Percentiles rank a stretch among this genome's conserved stretches.
Conservation (phyloP, 2,888 invertebrate species). For the Metallyticus violacea region DNA sequence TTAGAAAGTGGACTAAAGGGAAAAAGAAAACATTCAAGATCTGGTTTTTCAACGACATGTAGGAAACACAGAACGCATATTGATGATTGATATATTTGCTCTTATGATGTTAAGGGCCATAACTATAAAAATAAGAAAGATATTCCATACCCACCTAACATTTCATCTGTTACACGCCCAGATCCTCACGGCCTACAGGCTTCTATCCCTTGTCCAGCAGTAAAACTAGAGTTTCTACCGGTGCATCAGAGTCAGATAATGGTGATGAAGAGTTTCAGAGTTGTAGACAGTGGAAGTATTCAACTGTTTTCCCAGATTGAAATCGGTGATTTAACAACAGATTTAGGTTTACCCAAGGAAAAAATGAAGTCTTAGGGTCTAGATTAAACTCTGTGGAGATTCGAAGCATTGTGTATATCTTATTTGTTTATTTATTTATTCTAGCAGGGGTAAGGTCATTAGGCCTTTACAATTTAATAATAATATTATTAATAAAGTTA, state of each 20-base stretch:
- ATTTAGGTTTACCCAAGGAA: background rate
- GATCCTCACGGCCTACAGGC: conserved; percentile 25
- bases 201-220: conserved; percentile 8
- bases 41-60: conserved; percentile 33
- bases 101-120: conserved; percentile 25
- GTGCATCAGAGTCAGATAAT: background rate
- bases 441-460: too few relatives aligned
- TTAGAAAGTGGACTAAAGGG: too few relatives aligned
- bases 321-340: too few relatives aligned
- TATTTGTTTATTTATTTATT: background rate
- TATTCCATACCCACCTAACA: background rate
- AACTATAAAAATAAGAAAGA: conserved; percentile 31
- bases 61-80: conserved; percentile 37
- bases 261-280: background rate
- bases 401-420: background rate
- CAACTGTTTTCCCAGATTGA: too few relatives aligned
- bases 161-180: too few relatives aligned
- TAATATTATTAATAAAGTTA: too few relatives aligned
- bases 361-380: background rate
- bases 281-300: background rate
- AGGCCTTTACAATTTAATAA: too few relatives aligned
- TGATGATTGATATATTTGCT: too few relatives aligned
- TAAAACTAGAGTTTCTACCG: background rate
- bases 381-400: background rate
- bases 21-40: conserved; percentile 28